Conservation (phyloP, 2,888 invertebrate genomes). For the Nycteola revayana region DNA sequence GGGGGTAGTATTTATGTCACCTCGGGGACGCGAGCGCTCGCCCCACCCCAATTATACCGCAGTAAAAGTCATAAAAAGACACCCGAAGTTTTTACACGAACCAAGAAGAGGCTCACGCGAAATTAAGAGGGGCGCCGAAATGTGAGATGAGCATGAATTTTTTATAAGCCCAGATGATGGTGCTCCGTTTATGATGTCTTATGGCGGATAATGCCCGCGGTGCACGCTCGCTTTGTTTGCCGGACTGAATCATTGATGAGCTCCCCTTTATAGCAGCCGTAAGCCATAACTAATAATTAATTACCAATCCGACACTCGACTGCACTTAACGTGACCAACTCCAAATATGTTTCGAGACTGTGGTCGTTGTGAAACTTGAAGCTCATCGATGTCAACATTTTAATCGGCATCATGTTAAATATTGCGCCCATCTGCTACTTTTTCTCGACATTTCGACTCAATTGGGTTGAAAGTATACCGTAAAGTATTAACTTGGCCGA, state of each 20-base stretch:
- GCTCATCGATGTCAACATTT: slow-evolving; percentile 35
- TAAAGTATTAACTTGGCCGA: slow-evolving; percentile 29
- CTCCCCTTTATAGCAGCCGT: slow-evolving; percentile 65
- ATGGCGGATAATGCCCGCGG: slow-evolving; percentile 73
- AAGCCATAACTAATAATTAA: slow-evolving; percentile 71
- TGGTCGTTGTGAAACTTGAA: slow-evolving; percentile 34
- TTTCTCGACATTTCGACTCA: slow-evolving; percentile 33
- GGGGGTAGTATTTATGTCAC: slow-evolving; percentile 81
- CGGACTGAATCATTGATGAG: slow-evolving; percentile 76
- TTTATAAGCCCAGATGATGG: slow-evolving; percentile 82
- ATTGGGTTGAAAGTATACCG: slow-evolving; percentile 28
- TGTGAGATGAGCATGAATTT: slow-evolving; percentile 82
- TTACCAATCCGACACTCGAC: slow-evolving; percentile 50
- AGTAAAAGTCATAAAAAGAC: slow-evolving; percentile 83
- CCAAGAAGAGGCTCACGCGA: slow-evolving; percentile 79
- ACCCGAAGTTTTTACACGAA: slow-evolving; percentile 82
- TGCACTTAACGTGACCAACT: slow-evolving; percentile 32
- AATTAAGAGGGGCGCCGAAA: slow-evolving; percentile 82
- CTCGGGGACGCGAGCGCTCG: slow-evolving; percentile 76
- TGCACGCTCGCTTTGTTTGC: slow-evolving; percentile 75
- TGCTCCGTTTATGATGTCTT: slow-evolving; percentile 81
- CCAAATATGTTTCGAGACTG: slow-evolving; percentile 37
- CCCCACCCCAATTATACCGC: slow-evolving; percentile 82
- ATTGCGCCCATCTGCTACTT: slow-evolving; percentile 35
- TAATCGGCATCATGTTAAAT: slow-evolving; percentile 37